Evolutionary conservation across 1,140 invertebrate species (phyloP).

Genomic region (Anoplophora glabripennis): DNA sequence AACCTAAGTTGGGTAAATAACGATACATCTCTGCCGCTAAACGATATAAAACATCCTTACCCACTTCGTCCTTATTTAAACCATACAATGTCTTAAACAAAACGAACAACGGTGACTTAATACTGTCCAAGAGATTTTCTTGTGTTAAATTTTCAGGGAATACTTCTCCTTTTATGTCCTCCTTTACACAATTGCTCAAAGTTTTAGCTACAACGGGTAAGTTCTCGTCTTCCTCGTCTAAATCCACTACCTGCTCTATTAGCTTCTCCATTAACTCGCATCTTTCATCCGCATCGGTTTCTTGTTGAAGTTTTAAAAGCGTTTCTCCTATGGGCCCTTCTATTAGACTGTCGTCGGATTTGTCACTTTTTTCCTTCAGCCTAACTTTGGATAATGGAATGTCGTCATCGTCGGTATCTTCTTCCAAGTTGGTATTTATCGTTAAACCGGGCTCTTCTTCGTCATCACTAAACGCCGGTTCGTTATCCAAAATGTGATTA

Average conservation of each 20-base stretch:
- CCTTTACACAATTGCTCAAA: slow-evolving; percentile 54
- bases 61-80: slow-evolving; percentile 73
- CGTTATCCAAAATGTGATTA: slow-evolving; percentile 53
- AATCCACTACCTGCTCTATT: slow-evolving; percentile 64
- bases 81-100: slow-evolving; percentile 70
- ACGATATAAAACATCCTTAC: slow-evolving; percentile 69
- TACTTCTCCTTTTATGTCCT: slow-evolving; percentile 52
- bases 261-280: slow-evolving; percentile 71
- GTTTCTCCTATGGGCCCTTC: slow-evolving; percentile 40
- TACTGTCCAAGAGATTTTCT: slow-evolving; percentile 69
- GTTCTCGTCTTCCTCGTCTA: slow-evolving; percentile 54
- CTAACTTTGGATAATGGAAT: slow-evolving; percentile 69
- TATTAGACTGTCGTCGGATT: slow-evolving; percentile 46
- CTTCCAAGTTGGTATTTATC: slow-evolving; percentile 54
- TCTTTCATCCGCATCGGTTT: slow-evolving; percentile 63
- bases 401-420: slow-evolving; percentile 86
- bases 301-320: slow-evolving; percentile 53
- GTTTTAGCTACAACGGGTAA: slow-evolving; percentile 54
- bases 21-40: slow-evolving; percentile 70
- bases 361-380: slow-evolving; percentile 50
- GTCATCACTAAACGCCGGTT: slow-evolving; percentile 78
- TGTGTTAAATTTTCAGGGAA: slow-evolving; percentile 53
- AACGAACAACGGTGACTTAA: slow-evolving; percentile 77
- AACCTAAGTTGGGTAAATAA: slow-evolving; percentile 69
- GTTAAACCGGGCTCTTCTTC: slow-evolving; percentile 63